Conservation (phyloP, 92 coral and sea anemone genomes). For the Epizoanthus illoricatus region DNA sequence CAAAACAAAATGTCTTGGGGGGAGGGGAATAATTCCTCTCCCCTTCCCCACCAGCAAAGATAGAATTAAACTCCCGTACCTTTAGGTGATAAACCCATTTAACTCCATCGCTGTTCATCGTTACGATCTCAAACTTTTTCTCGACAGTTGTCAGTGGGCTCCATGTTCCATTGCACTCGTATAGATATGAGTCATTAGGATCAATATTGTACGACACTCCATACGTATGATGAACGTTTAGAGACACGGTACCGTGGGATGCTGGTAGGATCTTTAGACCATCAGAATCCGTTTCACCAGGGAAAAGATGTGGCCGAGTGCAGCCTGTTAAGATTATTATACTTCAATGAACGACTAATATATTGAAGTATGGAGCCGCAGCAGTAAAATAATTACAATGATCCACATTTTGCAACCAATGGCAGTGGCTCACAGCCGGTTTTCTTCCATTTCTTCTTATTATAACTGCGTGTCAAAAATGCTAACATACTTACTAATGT, state of each 20-base stretch:
- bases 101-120: not conserved
- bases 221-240: not conserved
- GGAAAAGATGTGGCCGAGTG: not conserved
- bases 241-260: not conserved
- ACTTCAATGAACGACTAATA: not conserved
- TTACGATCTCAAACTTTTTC: conserved; percentile 1
- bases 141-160: not conserved
- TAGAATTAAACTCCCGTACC: not conserved
- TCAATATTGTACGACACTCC: conserved; percentile 6
- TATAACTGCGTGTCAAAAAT: no score
- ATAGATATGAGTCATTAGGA: not conserved
- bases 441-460: no score
- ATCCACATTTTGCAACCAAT: no score
- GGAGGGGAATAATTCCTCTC: no score
- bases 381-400: not conserved
- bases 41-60: no score
- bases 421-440: no score
- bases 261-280: not conserved
- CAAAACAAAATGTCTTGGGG: no score
- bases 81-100: conserved; percentile 1
- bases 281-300: conserved; percentile 10
- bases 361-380: not conserved
- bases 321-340: conserved; percentile 1
- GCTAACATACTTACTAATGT: no score
- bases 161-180: conserved; percentile 41